Evolutionary conservation across 1,140 invertebrate species (phyloP).

Genomic region (Drosophila kikkawai): DNA sequence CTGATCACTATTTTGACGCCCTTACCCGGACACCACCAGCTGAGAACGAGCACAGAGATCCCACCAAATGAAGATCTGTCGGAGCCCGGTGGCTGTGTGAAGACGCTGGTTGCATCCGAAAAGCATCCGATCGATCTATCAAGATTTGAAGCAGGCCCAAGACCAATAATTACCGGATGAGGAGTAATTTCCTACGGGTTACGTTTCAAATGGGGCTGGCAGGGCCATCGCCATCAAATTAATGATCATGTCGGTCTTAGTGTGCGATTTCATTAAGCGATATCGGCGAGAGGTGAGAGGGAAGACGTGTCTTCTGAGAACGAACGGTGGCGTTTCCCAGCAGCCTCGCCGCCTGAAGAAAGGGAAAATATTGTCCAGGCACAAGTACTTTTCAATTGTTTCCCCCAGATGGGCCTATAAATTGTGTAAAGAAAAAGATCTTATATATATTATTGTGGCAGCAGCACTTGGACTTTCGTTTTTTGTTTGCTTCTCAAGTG

Average conservation of each 20-base stretch:
- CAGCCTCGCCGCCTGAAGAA: conserved; percentile 20
- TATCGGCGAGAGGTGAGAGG: conserved; percentile 33
- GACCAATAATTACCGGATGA: conserved; percentile 83
- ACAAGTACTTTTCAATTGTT: conserved; percentile 77
- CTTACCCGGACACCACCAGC: conserved; percentile 43
- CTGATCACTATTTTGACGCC: conserved; percentile 64
- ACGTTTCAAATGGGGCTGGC: conserved; percentile 67
- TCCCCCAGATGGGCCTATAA: conserved; percentile 43
- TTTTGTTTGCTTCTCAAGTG: conserved; percentile 74
- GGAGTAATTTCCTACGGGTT: conserved; percentile 75
- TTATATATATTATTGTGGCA: conserved; percentile 54
- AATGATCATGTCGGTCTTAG: conserved; percentile 59
- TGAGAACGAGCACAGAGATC: conserved; percentile 31
- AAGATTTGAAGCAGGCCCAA: conserved; percentile 60
- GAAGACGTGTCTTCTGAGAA: conserved; percentile 51
- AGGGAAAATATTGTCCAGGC: conserved; percentile 51
- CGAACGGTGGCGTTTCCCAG: conserved; percentile 67
- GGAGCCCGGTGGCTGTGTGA: conserved; percentile 62
- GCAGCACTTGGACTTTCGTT: conserved; percentile 77
- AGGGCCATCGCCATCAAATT: conserved; percentile 63
- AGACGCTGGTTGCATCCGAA: conserved; percentile 55
- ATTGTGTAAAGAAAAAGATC: conserved; percentile 45
- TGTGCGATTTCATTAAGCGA: conserved; percentile 58
- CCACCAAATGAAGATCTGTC: conserved; percentile 30
- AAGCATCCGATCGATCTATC: conserved; percentile 64